A percentile compares a stretch with the other conserved stretches of the same genome.
phyloP scores from a whole-genome alignment of 2,888 invertebrate species.

The Ctenicera cuprea region DNA sequence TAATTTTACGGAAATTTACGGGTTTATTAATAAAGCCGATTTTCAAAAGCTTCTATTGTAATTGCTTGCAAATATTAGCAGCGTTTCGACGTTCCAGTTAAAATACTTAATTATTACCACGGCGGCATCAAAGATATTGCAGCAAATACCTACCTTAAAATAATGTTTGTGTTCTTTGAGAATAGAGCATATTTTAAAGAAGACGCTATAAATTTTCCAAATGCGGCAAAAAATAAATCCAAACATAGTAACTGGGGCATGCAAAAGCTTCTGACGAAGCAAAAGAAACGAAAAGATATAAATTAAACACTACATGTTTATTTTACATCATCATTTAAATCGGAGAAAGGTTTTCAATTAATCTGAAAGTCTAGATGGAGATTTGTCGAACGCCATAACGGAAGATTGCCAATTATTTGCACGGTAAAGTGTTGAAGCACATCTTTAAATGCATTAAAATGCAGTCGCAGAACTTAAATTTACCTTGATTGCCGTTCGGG shows the following conservation, averaged over 20 bases:
- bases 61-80: conserved; percentile 25
- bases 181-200: background rate
- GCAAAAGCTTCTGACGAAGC: conserved; percentile 17
- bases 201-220: conserved; percentile 2
- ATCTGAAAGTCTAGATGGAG: background rate
- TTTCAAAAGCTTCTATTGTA: conserved; percentile 29
- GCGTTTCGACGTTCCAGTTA: background rate
- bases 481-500: background rate
- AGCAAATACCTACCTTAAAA: background rate
- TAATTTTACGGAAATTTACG: conserved; percentile 15
- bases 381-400: background rate
- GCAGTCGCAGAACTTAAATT: background rate
- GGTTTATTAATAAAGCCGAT: conserved; percentile 29
- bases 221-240: conserved; percentile 7
- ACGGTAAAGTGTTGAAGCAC: background rate
- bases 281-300: conserved; percentile 23
- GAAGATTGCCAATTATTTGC: background rate
- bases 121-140: background rate
- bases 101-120: conserved; percentile 5
- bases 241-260: conserved; percentile 14
- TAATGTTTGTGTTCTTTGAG: background rate
- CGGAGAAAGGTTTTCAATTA: conserved; percentile 6
- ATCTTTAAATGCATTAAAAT: background rate
- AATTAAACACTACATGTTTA: conserved; percentile 23
- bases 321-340: conserved; percentile 11